Conservation (phyloP, 2,888 invertebrate species). For the Eupithecia pulchellata region DNA sequence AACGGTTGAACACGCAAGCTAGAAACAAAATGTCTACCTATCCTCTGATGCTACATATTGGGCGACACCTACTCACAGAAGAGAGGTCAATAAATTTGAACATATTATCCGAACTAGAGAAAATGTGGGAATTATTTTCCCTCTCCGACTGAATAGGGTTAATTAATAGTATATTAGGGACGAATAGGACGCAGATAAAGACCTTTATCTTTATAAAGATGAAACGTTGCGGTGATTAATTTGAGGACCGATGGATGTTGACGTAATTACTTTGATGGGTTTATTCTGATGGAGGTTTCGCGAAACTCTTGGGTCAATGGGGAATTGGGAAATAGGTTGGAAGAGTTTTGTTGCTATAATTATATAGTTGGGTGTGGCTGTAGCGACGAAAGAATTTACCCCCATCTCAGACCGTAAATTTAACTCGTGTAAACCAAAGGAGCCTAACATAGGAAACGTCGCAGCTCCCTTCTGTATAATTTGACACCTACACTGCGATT, state of each 20-base stretch:
- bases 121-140: constrained; percentile 43
- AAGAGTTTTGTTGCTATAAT: background rate
- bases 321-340: background rate
- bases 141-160: constrained; percentile 46
- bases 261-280: constrained; percentile 8
- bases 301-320: background rate
- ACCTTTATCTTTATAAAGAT: constrained; percentile 8
- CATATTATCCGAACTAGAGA: background rate
- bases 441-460: too few species aligned
- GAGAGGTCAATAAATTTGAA: background rate
- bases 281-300: background rate
- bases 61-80: background rate
- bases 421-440: too few species aligned
- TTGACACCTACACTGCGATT: too few species aligned
- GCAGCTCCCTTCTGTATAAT: too few species aligned
- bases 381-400: background rate
- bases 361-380: background rate
- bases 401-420: too few species aligned
- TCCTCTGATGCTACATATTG: background rate
- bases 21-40: background rate
- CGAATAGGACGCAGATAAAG: constrained; percentile 6
- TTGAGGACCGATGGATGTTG: constrained; percentile 11
- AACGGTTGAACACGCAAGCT: too few species aligned
- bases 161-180: constrained; percentile 52
- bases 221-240: constrained; percentile 12